phyloP scores from a whole-genome alignment of 2,888 invertebrate genomes.

The Crioceris asparagi region DNA sequence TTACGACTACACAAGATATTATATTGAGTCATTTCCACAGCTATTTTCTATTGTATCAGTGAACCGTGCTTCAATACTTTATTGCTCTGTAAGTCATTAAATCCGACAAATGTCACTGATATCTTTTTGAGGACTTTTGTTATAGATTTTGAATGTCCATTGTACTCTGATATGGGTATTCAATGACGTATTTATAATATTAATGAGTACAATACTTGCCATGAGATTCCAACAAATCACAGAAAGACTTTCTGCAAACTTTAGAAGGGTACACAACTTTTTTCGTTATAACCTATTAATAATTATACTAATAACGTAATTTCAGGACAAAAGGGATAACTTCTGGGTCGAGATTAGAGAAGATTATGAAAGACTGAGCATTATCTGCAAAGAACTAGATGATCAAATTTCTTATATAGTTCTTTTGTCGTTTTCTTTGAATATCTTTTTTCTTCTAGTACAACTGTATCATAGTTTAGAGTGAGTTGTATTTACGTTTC shows the following conservation, averaged over 20 bases:
- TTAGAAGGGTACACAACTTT: neutral
- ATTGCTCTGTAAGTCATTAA: conserved; percentile 14
- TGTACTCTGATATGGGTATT: conserved; percentile 28
- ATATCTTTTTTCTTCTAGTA: conserved; percentile 21
- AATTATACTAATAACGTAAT: conserved; percentile 1
- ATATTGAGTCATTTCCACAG: conserved; percentile 5
- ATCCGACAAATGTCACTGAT: no score
- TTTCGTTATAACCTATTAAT: neutral
- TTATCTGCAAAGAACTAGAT: conserved; percentile 20
- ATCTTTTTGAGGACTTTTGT: no score
- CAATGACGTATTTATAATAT: conserved; percentile 32
- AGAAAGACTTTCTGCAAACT: conserved; percentile 4
- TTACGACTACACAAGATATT: neutral
- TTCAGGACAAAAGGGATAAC: conserved; percentile 11
- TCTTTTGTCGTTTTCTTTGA: conserved; percentile 21
- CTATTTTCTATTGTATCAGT: conserved; percentile 13
- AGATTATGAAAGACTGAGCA: conserved; percentile 20
- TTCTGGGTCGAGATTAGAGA: conserved; percentile 21
- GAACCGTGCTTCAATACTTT: conserved; percentile 7
- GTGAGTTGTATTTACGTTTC: conserved; percentile 11
- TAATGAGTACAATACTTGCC: conserved; percentile 27
- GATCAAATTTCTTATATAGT: conserved; percentile 18
- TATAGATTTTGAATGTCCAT: conserved; percentile 25
- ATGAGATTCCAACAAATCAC: conserved; percentile 28
- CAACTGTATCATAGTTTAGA: conserved; percentile 21